Evolutionary conservation across 2,888 invertebrate species (phyloP).

Genomic region (Lasioglossum zephyrum): DNA sequence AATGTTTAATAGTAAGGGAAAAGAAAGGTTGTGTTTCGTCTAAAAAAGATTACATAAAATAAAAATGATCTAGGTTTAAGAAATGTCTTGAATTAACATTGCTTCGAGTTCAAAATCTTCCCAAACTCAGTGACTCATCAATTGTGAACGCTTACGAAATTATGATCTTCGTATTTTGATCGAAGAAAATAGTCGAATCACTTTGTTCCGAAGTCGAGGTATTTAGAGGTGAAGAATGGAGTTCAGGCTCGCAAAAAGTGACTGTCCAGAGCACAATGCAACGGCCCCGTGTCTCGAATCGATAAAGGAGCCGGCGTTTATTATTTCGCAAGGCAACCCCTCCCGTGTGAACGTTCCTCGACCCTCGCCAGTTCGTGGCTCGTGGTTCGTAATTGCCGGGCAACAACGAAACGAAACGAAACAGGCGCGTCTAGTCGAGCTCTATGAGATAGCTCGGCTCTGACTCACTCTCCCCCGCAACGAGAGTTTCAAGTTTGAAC

Average conservation of each 20-base stretch:
- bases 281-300: slow-evolving; percentile 63
- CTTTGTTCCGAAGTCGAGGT: neutral
- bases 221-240: neutral
- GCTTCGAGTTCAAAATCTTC: neutral
- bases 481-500: slow-evolving; percentile 53
- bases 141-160: too few relatives aligned
- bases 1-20: too few relatives aligned
- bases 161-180: neutral
- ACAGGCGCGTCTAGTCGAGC: slow-evolving; percentile 48
- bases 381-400: slow-evolving; percentile 60
- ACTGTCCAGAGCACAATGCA: neutral
- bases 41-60: too few relatives aligned
- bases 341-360: slow-evolving; percentile 50
- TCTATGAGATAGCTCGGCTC: slow-evolving; percentile 50
- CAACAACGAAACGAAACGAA: slow-evolving; percentile 40
- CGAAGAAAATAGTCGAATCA: neutral
- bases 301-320: slow-evolving; percentile 66
- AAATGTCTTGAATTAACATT: too few relatives aligned
- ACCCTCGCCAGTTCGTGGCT: slow-evolving; percentile 47
- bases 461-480: slow-evolving; percentile 64
- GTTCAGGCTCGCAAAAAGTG: neutral
- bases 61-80: too few relatives aligned
- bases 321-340: slow-evolving; percentile 67
- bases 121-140: neutral
- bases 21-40: too few relatives aligned